Conservation (phyloP, 2,888 invertebrate species). For the Spodoptera littoralis region DNA sequence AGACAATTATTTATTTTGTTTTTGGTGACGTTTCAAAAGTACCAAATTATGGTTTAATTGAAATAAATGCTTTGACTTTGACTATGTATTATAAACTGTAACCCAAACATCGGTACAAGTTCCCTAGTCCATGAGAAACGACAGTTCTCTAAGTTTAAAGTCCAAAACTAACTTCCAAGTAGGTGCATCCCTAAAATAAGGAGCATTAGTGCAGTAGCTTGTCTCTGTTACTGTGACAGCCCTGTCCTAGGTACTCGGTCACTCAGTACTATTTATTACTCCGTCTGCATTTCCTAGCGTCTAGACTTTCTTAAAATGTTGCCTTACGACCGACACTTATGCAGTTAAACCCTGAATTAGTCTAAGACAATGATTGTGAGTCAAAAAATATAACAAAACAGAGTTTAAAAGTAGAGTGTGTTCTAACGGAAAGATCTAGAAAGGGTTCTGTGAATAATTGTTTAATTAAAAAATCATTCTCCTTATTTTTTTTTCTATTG, state of each 20-base stretch:
- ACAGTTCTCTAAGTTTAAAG: too few species aligned
- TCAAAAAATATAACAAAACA: slow-evolving; percentile 5
- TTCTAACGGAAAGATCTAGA: not conserved
- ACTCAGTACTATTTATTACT: slow-evolving; percentile 50
- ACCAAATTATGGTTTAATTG: too few species aligned
- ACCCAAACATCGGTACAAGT: too few species aligned
- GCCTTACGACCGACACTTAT: slow-evolving; percentile 42
- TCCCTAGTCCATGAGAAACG: too few species aligned
- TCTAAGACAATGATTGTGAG: slow-evolving; percentile 15
- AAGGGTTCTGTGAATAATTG: too few species aligned
- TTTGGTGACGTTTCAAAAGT: too few species aligned
- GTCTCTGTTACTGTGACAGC: slow-evolving; percentile 17
- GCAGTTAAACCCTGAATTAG: slow-evolving; percentile 28
- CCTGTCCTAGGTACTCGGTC: slow-evolving; percentile 43
- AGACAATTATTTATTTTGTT: too few species aligned
- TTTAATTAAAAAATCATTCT: too few species aligned
- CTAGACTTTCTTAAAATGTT: slow-evolving; percentile 56
- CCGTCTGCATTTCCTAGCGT: slow-evolving; percentile 43
- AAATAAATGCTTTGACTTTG: too few species aligned
- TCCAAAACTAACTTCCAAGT: too few species aligned
- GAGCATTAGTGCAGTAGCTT: not conserved
- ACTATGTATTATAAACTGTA: too few species aligned
- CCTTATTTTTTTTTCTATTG: too few species aligned
- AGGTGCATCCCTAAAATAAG: not conserved
- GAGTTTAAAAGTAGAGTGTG: not conserved